These are phyloP conservation scores for Drosophila conformis DNA, from an alignment of 2,888 invertebrate genomes.

Conservation along the genomic window DNA sequence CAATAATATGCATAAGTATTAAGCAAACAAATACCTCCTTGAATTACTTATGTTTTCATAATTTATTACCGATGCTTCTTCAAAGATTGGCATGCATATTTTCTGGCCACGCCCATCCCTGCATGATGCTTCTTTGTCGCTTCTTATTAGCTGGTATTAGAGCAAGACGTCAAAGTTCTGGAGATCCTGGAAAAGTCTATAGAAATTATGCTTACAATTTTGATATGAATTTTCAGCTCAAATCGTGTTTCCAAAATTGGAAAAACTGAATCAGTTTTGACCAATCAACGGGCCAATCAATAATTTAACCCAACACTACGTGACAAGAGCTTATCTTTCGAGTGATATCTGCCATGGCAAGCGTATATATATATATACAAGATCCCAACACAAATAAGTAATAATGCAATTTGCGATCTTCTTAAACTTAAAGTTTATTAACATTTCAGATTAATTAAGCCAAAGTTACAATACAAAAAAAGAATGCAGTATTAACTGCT, in stretches of 20 bases:
- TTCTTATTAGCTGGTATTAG: background rate
- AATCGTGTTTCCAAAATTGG: background rate
- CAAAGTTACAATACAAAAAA: conserved; percentile 32
- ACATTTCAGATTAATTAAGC: conserved; percentile 36
- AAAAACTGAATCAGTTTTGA: background rate
- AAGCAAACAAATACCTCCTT: background rate
- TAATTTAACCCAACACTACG: background rate
- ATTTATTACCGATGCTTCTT: background rate
- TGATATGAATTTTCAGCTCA: background rate
- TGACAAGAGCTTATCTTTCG: background rate
- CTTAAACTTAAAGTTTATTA: conserved; percentile 47
- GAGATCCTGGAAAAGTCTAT: background rate
- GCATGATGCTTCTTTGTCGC: background rate
- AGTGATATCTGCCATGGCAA: background rate
- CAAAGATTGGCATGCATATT: background rate
- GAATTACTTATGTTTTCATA: background rate
- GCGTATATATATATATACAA: background rate
- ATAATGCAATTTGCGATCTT: background rate
- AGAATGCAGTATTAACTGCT: conserved; percentile 16
- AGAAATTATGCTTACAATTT: background rate
- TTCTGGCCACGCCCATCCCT: background rate
- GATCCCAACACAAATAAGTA: background rate
- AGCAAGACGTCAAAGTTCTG: background rate
- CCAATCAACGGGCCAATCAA: too few species aligned
- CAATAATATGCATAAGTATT: background rate